Base-by-base conservation (phyloP, 2,888 invertebrate genomes). In the Dascillus cervinus region DNA sequence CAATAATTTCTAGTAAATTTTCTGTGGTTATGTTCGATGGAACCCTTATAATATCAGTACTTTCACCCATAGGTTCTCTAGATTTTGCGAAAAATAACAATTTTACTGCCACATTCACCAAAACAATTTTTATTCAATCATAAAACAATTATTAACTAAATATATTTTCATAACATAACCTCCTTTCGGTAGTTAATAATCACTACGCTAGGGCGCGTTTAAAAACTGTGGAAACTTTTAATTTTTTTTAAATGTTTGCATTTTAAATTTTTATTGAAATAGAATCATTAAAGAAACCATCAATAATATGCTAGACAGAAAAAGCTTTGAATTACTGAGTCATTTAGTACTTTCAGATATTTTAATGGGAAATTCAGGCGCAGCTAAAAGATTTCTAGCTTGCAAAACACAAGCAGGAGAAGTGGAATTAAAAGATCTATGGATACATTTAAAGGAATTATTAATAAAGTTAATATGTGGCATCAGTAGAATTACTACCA, bases 11-110 rank as follows among this genome's bases (percentile, higher is more conserved):
- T n/a, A 80, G 54, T 3, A 91, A 68, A 26, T 75, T 66, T 3
- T 60, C 45, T 41, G 77, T 79, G 11, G 68, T 65, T 22, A 77
- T 65, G 39, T 66, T 66, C 5, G 62, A 55, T 4, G 73, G 69
- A 3, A 82, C 50, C 9, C 56, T 51, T 21, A 84, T 55, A 8
- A 56, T 62, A 3, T 72, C 66, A 53, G 79, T 74, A 25, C 67
- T 66, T 19, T 70, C 65, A 23, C 86, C 85, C 11, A 79, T 74
- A 31, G 92, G 64, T 62, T 95, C 94, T 55, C 85, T 80, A 20
- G 91, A 82, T 70, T 83, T 84, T 1, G 91, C 94, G 66, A 95
- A 95, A 67, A 95, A 91, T 50, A 91, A 64, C 35, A 94, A 53
- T 60, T 77, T 80, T 24, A 87, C 73, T 45, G 66, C 66, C 2